Evolutionary conservation across 92 coral and sea anemone species (phyloP).

Genomic region (Anthopleura xanthogrammica): DNA sequence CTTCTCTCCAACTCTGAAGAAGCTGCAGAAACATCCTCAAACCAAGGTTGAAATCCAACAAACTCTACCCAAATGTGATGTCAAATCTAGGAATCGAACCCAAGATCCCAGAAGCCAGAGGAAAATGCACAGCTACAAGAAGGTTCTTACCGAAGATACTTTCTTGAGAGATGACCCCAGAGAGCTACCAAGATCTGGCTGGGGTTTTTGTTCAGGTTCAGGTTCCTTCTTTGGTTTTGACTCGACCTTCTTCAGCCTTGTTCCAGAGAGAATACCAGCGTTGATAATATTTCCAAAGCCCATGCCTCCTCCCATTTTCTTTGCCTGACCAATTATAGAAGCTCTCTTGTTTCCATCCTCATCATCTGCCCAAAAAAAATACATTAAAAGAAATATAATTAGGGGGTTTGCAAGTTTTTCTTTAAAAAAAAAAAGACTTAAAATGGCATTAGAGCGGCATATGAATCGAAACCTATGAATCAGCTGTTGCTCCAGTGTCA

Average conservation of each 20-base stretch:
- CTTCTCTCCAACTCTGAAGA: too few species aligned
- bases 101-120: too few species aligned
- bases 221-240: slow-evolving; percentile 32
- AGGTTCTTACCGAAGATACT: not conserved
- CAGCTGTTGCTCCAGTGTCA: too few species aligned
- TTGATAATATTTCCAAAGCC: slow-evolving; percentile 81
- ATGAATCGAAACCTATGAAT: too few species aligned
- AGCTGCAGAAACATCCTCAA: too few species aligned
- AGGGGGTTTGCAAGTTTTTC: not conserved
- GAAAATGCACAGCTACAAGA: too few species aligned
- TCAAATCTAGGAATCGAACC: too few species aligned
- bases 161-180: slow-evolving; percentile 28
- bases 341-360: slow-evolving; percentile 46
- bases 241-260: slow-evolving; percentile 68
- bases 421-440: too few species aligned
- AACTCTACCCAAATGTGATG: too few species aligned
- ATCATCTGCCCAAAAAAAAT: not conserved
- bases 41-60: too few species aligned
- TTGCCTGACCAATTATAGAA: slow-evolving; percentile 46
- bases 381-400: not conserved
- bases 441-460: too few species aligned
- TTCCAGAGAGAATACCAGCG: slow-evolving; percentile 66
- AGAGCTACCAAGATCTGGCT: not conserved
- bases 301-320: slow-evolving; percentile 76
- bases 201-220: slow-evolving; percentile 38